Base-by-base conservation (phyloP, 2,888 invertebrate species). In the Hydraecia micacea region DNA sequence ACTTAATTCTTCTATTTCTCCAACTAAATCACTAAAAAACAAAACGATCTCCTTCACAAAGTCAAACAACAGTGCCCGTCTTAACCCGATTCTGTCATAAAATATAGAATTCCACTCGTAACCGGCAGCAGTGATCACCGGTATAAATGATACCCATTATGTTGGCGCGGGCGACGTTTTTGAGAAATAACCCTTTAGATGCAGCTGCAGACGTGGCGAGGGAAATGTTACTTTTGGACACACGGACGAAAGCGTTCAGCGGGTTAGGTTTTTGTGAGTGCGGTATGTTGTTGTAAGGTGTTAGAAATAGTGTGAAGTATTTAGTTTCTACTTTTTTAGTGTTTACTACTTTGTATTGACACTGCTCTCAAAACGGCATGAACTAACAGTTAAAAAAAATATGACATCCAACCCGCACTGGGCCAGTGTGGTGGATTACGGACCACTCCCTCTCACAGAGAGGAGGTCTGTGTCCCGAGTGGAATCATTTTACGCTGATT, bases 171-270 rank as follows among this genome's bases (percentile, higher is more conserved):
- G 90, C 90, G 92, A 92, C 93, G 92, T 90, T 92, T 93, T 94
- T 95, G 95, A 95, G 95, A 95, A 94, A 95, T 95, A 95, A 93
- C 94, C 94, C 92, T 91, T 93, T 92, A 84, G 92, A 89, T 95
- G 94, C 94, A 94, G 93, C 94, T 94, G 93, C 90, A 93, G 87
- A 88, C 89, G 88, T 86, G 83, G 89, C 87, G 84, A 85, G 89
- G 90, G 89, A 91, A 92, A 92, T 91, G 91, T 89, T 88, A 86
- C 86, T 69, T 77, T 66, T 72, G 81, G 85, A 91, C 91, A 90
- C 86, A 93, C 88, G 75, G 91, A 36, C 75, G 11, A n/a, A 3
- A 68, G 73, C 65, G 73, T 39, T 73, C 66, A 60, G 58, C 15
- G 73, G 49, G 60, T 74, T 75, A 36, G 0, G 67, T 79, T 73